Conservation (phyloP, 2,888 invertebrate genomes). For the Hirtodrosophila histrioides region DNA sequence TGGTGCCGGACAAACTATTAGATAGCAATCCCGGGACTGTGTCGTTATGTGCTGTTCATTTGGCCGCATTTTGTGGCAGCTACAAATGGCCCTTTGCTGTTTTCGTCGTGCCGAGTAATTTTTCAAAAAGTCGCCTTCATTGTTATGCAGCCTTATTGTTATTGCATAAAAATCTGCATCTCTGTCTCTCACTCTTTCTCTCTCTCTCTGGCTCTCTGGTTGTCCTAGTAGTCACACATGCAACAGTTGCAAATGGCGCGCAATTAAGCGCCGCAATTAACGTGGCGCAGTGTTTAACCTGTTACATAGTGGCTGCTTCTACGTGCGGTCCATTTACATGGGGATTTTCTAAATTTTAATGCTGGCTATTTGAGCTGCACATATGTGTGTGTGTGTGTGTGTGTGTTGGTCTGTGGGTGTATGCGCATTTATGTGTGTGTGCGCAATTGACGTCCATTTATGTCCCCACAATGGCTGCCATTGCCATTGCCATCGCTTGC, state of each 20-base stretch:
- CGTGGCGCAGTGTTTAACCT: slow-evolving; percentile 78
- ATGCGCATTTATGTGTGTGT: slow-evolving; percentile 2
- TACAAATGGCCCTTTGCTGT: slow-evolving; percentile 69
- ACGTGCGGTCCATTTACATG: slow-evolving; percentile 66
- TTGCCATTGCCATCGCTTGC: slow-evolving; percentile 30
- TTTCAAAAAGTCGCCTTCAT: slow-evolving; percentile 67
- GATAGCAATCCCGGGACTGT: slow-evolving; percentile 62
- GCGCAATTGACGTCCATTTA: slow-evolving; percentile 69
- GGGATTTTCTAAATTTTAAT: slow-evolving; percentile 80
- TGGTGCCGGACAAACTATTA: slow-evolving; percentile 70
- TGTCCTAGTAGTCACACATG: slow-evolving; percentile 35
- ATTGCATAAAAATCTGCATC: slow-evolving; percentile 77
- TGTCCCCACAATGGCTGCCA: slow-evolving; percentile 56
- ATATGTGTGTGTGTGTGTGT: slow-evolving; percentile 1
- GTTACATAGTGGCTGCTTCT: slow-evolving; percentile 58
- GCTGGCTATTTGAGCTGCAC: slow-evolving; percentile 57
- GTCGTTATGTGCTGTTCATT: slow-evolving; percentile 69
- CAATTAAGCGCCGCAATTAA: slow-evolving; percentile 82
- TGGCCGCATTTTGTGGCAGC: slow-evolving; percentile 76
- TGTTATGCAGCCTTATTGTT: slow-evolving; percentile 80
- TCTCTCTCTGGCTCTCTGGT: neutral
- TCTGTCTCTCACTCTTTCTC: slow-evolving; percentile 10
- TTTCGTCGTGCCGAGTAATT: slow-evolving; percentile 61
- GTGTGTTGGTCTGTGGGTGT: slow-evolving; percentile 1
- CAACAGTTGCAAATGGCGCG: slow-evolving; percentile 77